Evolutionary conservation across 2,797 vertebrate species (phyloP).

Genomic region (Acanthornis magna): DNA sequence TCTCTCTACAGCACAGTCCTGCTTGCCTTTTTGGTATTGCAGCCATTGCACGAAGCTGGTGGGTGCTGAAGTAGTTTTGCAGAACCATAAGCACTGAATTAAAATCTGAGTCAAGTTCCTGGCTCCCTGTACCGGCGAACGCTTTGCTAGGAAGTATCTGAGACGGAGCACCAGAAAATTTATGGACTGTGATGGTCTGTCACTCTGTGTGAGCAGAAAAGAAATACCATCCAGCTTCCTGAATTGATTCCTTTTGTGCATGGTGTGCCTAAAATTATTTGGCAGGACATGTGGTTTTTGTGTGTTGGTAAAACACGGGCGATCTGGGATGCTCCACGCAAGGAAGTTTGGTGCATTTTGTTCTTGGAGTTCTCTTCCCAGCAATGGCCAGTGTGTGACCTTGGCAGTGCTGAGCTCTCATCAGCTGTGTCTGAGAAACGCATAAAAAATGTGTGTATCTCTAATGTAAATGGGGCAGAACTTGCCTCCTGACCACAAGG

Average conservation of each 20-base stretch:
- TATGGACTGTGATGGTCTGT: slow-evolving; percentile 52
- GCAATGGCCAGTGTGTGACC: neutral
- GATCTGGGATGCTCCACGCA: neutral
- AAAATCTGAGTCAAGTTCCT: slow-evolving; percentile 28
- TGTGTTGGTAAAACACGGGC: neutral
- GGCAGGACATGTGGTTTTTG: neutral
- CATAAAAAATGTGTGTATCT: neutral
- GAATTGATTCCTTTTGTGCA: neutral
- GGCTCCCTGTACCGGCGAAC: neutral
- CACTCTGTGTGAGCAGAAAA: slow-evolving; percentile 2
- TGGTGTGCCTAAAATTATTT: neutral
- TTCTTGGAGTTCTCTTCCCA: neutral
- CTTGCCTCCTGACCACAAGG: neutral
- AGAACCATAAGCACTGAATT: slow-evolving; percentile 11
- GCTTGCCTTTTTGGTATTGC: slow-evolving; percentile 6
- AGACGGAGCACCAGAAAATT: neutral
- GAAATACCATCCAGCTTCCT: slow-evolving; percentile 27
- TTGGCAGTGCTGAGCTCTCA: neutral
- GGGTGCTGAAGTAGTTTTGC: slow-evolving; percentile 12
- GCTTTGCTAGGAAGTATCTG: neutral
- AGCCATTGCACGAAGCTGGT: neutral
- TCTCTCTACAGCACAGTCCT: neutral
- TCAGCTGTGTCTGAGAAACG: neutral
- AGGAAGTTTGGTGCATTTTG: neutral
- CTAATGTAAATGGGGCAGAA: neutral